A percentile compares a stretch with the other conserved stretches of the same genome.
Evolutionary conservation across 2,113 vertebrate species (phyloP).

Genomic region (Paedocypris sp.): DNA sequence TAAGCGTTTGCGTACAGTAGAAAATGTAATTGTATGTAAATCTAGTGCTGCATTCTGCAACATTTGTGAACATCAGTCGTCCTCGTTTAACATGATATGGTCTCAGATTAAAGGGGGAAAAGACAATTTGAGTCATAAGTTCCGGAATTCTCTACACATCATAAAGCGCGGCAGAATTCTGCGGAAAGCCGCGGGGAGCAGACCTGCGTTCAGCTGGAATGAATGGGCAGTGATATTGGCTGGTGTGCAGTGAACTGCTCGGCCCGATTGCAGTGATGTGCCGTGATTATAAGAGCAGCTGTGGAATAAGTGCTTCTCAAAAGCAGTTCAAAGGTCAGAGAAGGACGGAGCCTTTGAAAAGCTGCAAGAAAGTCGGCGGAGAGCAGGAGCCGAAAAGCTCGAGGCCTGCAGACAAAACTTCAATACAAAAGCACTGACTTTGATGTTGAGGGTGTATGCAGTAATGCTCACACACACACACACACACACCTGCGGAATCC

Average conservation of each 20-base stretch:
- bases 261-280: slow-evolving; percentile 24
- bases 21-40: no score
- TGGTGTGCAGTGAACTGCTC: slow-evolving; percentile 23
- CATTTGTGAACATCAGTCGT: no score
- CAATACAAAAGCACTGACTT: neutral
- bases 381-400: neutral
- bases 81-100: no score
- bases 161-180: neutral
- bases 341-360: slow-evolving; percentile 14
- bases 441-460: neutral
- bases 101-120: no score
- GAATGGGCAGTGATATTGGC: slow-evolving; percentile 20
- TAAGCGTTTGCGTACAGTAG: no score
- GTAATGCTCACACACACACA: neutral
- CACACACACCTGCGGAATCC: neutral
- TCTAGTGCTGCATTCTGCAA: no score
- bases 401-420: neutral
- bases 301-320: slow-evolving; percentile 15
- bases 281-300: slow-evolving; percentile 22
- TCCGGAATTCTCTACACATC: neutral
- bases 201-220: slow-evolving; percentile 7
- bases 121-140: no score
- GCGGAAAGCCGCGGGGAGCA: slow-evolving; percentile 3
- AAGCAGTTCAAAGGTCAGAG: slow-evolving; percentile 11
- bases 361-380: neutral